phyloP scores from a whole-genome alignment of 2,888 invertebrate genomes.

The Agriopis leucophaearia region DNA sequence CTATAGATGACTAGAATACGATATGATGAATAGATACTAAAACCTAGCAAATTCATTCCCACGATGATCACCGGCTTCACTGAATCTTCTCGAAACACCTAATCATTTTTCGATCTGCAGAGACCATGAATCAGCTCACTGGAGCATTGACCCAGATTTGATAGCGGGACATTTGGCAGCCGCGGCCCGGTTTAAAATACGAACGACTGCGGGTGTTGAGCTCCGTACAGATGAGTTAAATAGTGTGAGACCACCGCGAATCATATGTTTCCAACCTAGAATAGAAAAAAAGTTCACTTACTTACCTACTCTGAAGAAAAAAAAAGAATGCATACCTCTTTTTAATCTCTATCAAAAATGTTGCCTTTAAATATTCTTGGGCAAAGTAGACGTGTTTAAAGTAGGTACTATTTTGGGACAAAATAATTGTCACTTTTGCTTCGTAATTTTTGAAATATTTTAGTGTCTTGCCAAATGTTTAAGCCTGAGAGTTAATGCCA shows the following conservation, averaged over 20 bases:
- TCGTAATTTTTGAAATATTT: conserved; percentile 14
- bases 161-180: conserved; percentile 76
- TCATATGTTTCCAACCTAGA: background rate
- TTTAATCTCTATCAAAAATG: background rate
- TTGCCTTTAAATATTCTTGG: background rate
- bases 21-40: background rate
- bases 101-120: conserved; percentile 42
- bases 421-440: conserved; percentile 10
- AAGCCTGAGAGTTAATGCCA: conserved; percentile 13
- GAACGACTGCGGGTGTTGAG: conserved; percentile 47
- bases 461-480: conserved; percentile 3
- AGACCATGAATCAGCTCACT: conserved; percentile 62
- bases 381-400: background rate
- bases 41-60: background rate
- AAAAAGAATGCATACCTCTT: too few relatives aligned
- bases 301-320: too few relatives aligned
- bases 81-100: conserved; percentile 33
- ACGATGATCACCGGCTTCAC: background rate
- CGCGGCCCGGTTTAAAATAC: conserved; percentile 69
- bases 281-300: background rate
- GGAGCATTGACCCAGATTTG: conserved; percentile 83
- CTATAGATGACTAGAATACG: background rate
- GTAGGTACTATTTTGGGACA: conserved; percentile 1
- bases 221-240: conserved; percentile 35
- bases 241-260: conserved; percentile 43